phyloP scores from a whole-genome alignment of 2,797 vertebrate genomes.

The Mus spretus region DNA sequence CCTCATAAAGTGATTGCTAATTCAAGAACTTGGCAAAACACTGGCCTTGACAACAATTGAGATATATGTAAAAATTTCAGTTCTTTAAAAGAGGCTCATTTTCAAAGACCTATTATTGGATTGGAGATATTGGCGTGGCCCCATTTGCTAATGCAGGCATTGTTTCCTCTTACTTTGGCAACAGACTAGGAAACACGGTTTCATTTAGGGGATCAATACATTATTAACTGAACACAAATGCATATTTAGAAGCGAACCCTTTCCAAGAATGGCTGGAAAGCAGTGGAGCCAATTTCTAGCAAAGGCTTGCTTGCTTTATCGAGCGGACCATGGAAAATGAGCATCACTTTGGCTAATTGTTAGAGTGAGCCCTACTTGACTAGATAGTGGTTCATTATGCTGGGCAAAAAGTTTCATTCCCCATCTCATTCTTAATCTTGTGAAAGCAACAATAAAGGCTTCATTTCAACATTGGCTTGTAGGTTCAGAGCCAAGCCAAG shows the following conservation, averaged over 20 bases:
- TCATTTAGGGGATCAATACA: neutral
- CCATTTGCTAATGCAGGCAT: slow-evolving; percentile 1
- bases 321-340: neutral
- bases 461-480: slow-evolving; percentile 18
- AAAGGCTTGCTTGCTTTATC: neutral
- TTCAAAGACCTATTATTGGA: neutral
- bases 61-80: neutral
- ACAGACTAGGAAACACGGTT: neutral
- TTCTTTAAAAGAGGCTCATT: slow-evolving; percentile 12
- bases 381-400: neutral
- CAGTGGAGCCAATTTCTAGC: neutral
- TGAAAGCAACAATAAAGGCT: neutral
- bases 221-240: slow-evolving; percentile 47
- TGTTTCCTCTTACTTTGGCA: neutral
- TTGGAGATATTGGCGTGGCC: neutral
- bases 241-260: neutral
- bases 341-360: neutral
- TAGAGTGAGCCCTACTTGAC: neutral
- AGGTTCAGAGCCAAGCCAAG: slow-evolving; percentile 42
- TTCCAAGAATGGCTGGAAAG: slow-evolving; percentile 17
- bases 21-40: slow-evolving; percentile 1
- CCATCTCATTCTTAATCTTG: neutral
- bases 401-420: neutral
- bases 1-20: neutral
- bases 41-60: neutral